A percentile compares a stretch with the other conserved stretches of the same genome.
Evolutionary conservation across 1,140 invertebrate species (phyloP).

Genomic region (Mamestra configurata): DNA sequence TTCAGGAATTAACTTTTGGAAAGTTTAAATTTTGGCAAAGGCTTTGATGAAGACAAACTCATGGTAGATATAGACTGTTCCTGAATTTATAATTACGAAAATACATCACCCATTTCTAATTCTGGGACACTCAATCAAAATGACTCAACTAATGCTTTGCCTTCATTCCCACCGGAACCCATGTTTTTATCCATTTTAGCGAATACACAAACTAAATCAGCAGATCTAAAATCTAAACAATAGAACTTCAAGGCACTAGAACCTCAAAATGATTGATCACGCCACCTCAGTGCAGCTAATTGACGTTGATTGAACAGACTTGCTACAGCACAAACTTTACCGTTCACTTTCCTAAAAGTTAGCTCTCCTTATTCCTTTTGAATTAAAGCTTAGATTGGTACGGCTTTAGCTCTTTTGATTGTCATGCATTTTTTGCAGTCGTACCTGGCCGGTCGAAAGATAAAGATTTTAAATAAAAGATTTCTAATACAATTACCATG

Average conservation of each 20-base stretch:
- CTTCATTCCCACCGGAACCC: slow-evolving; percentile 19
- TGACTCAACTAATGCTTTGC: slow-evolving; percentile 1
- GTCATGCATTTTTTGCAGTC: neutral
- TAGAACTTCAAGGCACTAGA: slow-evolving; percentile 64
- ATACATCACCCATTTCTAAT: neutral
- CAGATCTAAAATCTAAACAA: slow-evolving; percentile 78
- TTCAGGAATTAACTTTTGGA: too few species aligned
- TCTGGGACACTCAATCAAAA: slow-evolving; percentile 20
- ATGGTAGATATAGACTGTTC: neutral
- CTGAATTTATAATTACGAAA: neutral
- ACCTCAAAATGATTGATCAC: slow-evolving; percentile 78
- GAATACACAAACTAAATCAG: slow-evolving; percentile 42
- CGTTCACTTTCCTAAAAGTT: slow-evolving; percentile 44
- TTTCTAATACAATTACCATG: slow-evolving; percentile 44
- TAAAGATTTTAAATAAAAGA: slow-evolving; percentile 49
- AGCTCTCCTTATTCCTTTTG: slow-evolving; percentile 4
- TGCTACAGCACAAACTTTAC: slow-evolving; percentile 48
- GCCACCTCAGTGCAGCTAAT: slow-evolving; percentile 82
- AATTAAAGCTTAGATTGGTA: neutral
- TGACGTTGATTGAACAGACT: slow-evolving; percentile 85
- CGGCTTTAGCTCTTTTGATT: neutral
- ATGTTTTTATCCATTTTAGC: slow-evolving; percentile 44
- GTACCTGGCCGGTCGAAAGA: slow-evolving; percentile 39
- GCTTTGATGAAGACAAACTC: too few species aligned
- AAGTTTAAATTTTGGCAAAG: too few species aligned